phyloP scores from a whole-genome alignment of 2,797 vertebrate genomes.

The Parauchenoglanis punctatus region DNA sequence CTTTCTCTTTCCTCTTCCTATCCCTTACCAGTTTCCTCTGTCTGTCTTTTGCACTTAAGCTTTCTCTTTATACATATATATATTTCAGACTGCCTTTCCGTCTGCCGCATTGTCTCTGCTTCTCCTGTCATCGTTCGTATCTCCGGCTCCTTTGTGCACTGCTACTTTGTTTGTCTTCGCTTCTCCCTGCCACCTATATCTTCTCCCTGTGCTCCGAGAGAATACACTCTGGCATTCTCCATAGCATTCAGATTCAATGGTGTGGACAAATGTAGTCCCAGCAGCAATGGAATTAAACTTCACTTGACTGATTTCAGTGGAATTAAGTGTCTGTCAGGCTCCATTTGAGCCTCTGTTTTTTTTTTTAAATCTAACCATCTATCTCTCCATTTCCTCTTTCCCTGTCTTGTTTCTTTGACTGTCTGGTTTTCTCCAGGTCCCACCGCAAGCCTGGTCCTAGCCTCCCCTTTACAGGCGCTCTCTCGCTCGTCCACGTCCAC shows the following conservation, averaged over 20 bases:
- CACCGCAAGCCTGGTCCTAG: constrained; percentile 85
- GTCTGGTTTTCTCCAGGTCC: constrained; percentile 71
- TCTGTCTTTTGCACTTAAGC: background rate
- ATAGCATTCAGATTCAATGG: constrained; percentile 49
- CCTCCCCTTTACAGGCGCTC: constrained; percentile 75
- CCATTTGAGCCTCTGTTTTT: constrained; percentile 51
- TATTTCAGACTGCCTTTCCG: constrained; percentile 7
- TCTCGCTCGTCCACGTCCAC: constrained; percentile 76
- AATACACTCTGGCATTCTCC: constrained; percentile 33
- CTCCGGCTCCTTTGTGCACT: constrained; percentile 69
- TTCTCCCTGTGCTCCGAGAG: constrained; percentile 31
- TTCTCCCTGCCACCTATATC: constrained; percentile 48
- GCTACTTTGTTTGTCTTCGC: constrained; percentile 65
- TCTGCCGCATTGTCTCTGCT: constrained; percentile 48
- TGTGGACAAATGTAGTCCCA: constrained; percentile 57
- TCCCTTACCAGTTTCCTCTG: background rate
- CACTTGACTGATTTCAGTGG: constrained; percentile 62
- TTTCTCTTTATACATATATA: constrained; percentile 34
- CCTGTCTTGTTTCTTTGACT: constrained; percentile 27
- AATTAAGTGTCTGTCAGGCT: constrained; percentile 58
- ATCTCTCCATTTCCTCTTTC: constrained; percentile 27
- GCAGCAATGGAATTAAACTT: constrained; percentile 56
- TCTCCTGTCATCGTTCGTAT: constrained; percentile 62
- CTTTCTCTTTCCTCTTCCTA: background rate
- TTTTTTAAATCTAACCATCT: constrained; percentile 14